A percentile compares a stretch with the other conserved stretches of the same genome.
Evolutionary conservation across 2,797 vertebrate species (phyloP).

Genomic region (Momotus momota): DNA sequence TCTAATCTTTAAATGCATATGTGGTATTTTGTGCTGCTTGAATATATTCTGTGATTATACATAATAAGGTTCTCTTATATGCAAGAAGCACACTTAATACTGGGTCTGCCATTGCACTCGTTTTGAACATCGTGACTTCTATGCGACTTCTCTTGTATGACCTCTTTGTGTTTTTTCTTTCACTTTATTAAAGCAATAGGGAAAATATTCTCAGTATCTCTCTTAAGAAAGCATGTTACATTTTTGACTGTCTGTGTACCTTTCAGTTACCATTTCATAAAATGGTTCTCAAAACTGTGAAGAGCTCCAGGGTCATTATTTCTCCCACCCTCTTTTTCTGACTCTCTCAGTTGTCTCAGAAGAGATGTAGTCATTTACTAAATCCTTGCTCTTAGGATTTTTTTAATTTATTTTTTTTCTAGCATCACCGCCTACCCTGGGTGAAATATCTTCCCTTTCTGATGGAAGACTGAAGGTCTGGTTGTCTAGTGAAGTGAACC

Average conservation of each 20-base stretch:
- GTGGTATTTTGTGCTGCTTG: neutral
- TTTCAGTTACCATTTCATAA: neutral
- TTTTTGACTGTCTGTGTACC: neutral
- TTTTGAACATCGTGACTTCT: neutral
- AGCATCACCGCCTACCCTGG: neutral
- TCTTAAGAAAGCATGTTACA: neutral
- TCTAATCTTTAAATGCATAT: neutral
- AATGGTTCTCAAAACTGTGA: neutral
- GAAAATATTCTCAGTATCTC: neutral
- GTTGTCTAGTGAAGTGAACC: neutral
- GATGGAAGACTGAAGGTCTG: neutral
- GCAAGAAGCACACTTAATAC: neutral
- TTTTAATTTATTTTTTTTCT: neutral
- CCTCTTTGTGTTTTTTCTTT: neutral
- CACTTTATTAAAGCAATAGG: neutral
- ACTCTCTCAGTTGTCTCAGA: neutral
- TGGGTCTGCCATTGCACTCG: neutral
- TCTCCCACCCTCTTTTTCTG: neutral
- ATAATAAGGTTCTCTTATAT: neutral
- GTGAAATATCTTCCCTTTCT: neutral
- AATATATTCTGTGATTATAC: neutral
- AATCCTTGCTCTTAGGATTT: neutral
- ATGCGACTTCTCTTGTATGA: neutral
- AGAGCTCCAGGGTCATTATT: neutral
- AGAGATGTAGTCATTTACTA: neutral